Evolutionary conservation across 2,113 vertebrate genomes (phyloP).

Genomic region (Nycticorax nycticorax): DNA sequence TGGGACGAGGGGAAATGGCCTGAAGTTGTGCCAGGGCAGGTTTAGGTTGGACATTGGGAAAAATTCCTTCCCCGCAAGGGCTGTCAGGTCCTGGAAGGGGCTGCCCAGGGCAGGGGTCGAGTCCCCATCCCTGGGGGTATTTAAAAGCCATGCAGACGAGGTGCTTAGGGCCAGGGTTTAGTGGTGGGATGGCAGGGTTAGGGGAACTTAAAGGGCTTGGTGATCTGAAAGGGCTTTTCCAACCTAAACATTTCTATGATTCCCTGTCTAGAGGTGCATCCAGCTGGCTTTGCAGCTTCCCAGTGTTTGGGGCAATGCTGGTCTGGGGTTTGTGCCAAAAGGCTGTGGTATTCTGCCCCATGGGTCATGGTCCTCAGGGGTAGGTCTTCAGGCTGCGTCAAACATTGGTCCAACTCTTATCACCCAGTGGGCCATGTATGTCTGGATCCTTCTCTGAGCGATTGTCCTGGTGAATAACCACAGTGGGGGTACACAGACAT

Average conservation of each 20-base stretch:
- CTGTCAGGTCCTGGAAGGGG: no score
- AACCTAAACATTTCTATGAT: neutral
- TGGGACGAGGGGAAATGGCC: no score
- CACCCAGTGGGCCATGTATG: neutral
- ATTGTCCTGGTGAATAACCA: neutral
- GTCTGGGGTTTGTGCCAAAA: neutral
- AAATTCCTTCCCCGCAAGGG: no score
- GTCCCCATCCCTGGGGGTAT: no score
- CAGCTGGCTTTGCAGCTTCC: neutral
- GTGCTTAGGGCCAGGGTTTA: no score
- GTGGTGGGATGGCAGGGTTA: no score
- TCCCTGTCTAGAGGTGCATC: neutral
- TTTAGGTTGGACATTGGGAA: no score
- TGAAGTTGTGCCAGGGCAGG: no score
- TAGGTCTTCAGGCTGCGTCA: neutral
- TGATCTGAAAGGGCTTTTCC: neutral
- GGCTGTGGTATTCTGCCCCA: neutral
- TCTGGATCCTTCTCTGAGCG: neutral
- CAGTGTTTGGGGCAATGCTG: neutral
- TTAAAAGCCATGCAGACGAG: no score
- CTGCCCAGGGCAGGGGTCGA: no score
- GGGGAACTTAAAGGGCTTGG: no score
- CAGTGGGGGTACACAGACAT: neutral
- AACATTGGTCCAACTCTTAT: neutral
- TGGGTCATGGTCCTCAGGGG: fast-evolving